Base-by-base conservation (phyloP, 92 coral and sea anemone species). In the Epizoanthus stellaris region DNA sequence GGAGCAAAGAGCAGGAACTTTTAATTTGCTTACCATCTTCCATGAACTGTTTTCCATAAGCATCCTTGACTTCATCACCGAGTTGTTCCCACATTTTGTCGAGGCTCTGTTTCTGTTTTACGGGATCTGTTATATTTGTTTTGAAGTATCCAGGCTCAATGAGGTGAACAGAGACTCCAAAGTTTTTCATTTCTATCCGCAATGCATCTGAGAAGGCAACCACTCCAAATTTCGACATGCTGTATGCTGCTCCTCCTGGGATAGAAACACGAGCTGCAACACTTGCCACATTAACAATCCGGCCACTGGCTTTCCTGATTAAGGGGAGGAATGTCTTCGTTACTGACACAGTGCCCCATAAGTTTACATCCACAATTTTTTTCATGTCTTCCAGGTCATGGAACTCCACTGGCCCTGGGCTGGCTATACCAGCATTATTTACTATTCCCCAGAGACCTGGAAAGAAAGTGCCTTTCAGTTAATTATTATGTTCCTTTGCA, bases 61-160 rank as follows among this genome's bases (percentile, higher is more conserved):
- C 84, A 34, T 87, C 90, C 42, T 74, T 93, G 12, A 70, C 52
- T 11, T 91, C 90, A n/a, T 42, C 76, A 38, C 85, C 75, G 1
- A 89, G 91, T 23, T 80, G 75, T 47, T 85, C 80, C 97, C 97
- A 93, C 71, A 84, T 10, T 61, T 62, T 40, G 39, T 74, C 77
- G 8, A 75, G 1, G 42, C 0, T 6, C 36, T 84, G 70, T 25
- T 53, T 47, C 36, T 67, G 59, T 60, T 23, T 75, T 4, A 59
- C 34, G 45, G 53, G 62, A 64, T 84, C 81, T 52, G 94, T 75
- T 12, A 93, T 47, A 63, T 87, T 87, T 58, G 97, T 93, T 85
- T 75, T 91, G 62, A 93, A 93, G 73, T 23, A 84, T 1, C 97
- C 93, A 34, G 97, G 97, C 56, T 91, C 97, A 64, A 93, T 93